Conservation (phyloP, 2,797 vertebrate genomes). For the Chiloscyllium punctatum region DNA sequence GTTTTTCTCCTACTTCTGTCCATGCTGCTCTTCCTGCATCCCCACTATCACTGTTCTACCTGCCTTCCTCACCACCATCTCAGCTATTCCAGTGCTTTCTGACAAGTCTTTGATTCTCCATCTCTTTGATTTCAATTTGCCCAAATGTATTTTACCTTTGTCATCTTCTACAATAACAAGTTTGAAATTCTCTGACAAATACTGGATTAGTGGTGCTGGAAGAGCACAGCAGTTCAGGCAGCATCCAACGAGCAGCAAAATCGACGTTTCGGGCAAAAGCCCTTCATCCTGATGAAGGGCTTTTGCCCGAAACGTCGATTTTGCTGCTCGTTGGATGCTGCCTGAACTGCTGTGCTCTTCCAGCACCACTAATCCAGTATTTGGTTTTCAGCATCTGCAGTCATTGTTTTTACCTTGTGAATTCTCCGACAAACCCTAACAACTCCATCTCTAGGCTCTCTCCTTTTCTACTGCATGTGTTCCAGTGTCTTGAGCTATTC, state of each 20-base stretch:
- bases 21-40: neutral
- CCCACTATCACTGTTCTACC: neutral
- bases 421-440: neutral
- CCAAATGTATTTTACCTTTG: neutral
- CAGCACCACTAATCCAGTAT: too few species aligned
- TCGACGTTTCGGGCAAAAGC: too few species aligned
- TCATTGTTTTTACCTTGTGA: too few species aligned
- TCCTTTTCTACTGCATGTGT: neutral
- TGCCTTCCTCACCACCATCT: neutral
- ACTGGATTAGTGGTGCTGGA: too few species aligned
- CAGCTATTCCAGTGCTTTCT: neutral
- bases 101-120: neutral
- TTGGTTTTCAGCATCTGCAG: too few species aligned
- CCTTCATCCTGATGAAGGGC: too few species aligned
- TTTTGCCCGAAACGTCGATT: too few species aligned
- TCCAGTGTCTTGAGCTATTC: neutral
- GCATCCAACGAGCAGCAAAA: too few species aligned
- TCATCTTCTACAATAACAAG: neutral
- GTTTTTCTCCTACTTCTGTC: neutral
- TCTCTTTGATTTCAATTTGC: neutral
- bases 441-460: neutral
- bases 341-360: too few species aligned
- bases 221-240: too few species aligned
- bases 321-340: too few species aligned
- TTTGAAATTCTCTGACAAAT: neutral